Base-by-base conservation (phyloP, 2,888 invertebrate species). In the Agonopterix arenella region DNA sequence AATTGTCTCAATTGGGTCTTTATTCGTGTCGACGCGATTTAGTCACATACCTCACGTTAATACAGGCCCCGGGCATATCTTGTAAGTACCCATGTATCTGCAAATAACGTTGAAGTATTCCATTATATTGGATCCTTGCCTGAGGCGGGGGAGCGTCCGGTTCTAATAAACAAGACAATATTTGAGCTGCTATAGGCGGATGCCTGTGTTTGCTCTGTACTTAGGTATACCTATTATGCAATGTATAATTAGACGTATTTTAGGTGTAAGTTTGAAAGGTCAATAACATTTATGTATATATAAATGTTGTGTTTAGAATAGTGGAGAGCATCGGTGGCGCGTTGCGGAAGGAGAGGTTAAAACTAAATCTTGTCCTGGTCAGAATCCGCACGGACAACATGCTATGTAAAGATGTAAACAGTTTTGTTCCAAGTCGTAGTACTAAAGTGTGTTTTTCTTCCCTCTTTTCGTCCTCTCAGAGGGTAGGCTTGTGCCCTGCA, bases 61-160 rank as follows among this genome's bases (percentile, higher is more conserved):
- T 83, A 82, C 76, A 56, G 55, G 74, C 86, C 79, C 52, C 62
- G 49, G 82, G 88, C 85, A 62, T 62, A 72, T 74, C 70, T 76
- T 67, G 76, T 79, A 82, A 78, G 78, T 80, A 80, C 72, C 77
- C 73, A 67, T 80, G 83, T 82, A 77, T 82, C 81, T 76, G 83
- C 84, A 86, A 88, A 88, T 86, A 89, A 82, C 76, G 76, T 76
- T 80, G 77, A 85, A 88, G 84, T 86, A 88, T 89, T 86, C 83
- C 81, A 86, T 88, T 88, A 88, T 88, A 85, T 85, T 77, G 79
- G 81, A 86, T 83, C 88, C 88, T 81, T 64, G 83, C 88, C 84
- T 59, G 54, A 56, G 86, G 88, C 84, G 54, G 60, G 70, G 73
- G 73, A 65, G 68, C 83, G 82, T 81, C 83, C 81, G 82, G 75